Evolutionary conservation across 2,113 vertebrate species (phyloP).

Genomic region (Dermatemys mawii): DNA sequence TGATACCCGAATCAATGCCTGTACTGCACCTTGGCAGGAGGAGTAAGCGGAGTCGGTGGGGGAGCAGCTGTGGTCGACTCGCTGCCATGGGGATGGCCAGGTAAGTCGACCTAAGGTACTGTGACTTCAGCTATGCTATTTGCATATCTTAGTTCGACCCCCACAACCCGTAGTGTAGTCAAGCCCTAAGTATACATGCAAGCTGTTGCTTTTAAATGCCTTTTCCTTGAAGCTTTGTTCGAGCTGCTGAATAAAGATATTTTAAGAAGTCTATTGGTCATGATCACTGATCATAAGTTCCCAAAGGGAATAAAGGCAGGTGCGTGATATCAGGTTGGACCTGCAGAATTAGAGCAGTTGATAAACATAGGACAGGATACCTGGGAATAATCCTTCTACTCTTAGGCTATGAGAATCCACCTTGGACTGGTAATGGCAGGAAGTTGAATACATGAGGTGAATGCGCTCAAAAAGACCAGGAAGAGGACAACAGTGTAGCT

Average conservation of each 20-base stretch:
- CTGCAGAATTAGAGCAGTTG: accelerated
- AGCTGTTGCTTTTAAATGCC: not conserved
- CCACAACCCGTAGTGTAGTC: too few species aligned
- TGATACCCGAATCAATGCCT: too few species aligned
- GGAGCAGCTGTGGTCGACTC: too few species aligned
- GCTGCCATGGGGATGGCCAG: too few species aligned
- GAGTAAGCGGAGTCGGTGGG: too few species aligned
- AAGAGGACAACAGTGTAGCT: accelerated
- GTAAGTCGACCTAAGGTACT: too few species aligned
- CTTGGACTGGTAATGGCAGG: not conserved
- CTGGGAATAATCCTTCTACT: too few species aligned
- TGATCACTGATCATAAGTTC: not conserved
- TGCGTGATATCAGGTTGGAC: not conserved
- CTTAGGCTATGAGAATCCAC: not conserved
- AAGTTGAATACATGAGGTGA: accelerated
- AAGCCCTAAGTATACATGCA: not conserved
- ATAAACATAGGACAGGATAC: not conserved
- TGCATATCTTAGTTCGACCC: too few species aligned
- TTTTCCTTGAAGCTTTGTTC: not conserved
- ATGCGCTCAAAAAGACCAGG: accelerated
- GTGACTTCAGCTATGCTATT: too few species aligned
- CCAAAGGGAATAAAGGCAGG: not conserved
- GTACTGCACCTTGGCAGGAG: too few species aligned
- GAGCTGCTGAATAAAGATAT: not conserved
- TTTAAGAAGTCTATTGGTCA: not conserved